Conservation (phyloP, 1,140 invertebrate genomes). For the Sycophaga agraensis region DNA sequence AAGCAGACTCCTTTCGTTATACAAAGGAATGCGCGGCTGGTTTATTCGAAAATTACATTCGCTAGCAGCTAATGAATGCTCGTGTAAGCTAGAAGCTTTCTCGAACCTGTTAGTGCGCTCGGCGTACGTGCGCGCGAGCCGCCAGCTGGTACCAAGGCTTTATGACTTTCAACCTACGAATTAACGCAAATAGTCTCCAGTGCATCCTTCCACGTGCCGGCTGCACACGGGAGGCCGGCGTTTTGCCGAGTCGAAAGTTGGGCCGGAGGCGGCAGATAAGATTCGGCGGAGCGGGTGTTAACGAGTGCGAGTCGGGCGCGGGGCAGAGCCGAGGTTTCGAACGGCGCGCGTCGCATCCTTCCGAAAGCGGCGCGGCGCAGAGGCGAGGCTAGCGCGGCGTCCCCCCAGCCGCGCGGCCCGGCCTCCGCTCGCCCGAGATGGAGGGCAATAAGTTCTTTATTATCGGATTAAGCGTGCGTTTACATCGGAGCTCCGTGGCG, state of each 20-base stretch:
- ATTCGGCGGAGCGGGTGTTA: not conserved
- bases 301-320: conserved; percentile 8
- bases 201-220: no score
- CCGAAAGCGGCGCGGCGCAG: not conserved
- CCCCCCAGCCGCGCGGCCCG: conserved; percentile 30
- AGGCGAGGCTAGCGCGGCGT: conserved; percentile 28
- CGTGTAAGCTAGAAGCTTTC: no score
- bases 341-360: not conserved
- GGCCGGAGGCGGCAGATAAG: not conserved
- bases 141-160: no score
- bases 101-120: no score
- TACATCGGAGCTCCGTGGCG: conserved; percentile 19
- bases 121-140: no score
- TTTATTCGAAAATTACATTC: no score
- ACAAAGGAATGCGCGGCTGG: no score
- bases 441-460: conserved; percentile 31
- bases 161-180: no score
- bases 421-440: conserved; percentile 34
- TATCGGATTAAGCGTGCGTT: conserved; percentile 29
- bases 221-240: no score
- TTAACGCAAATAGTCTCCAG: no score
- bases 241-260: not conserved
- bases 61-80: no score
- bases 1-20: no score
- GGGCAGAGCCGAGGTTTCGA: not conserved